Base-by-base conservation (phyloP, 2,888 invertebrate species). In the Fabriciana adippe region DNA sequence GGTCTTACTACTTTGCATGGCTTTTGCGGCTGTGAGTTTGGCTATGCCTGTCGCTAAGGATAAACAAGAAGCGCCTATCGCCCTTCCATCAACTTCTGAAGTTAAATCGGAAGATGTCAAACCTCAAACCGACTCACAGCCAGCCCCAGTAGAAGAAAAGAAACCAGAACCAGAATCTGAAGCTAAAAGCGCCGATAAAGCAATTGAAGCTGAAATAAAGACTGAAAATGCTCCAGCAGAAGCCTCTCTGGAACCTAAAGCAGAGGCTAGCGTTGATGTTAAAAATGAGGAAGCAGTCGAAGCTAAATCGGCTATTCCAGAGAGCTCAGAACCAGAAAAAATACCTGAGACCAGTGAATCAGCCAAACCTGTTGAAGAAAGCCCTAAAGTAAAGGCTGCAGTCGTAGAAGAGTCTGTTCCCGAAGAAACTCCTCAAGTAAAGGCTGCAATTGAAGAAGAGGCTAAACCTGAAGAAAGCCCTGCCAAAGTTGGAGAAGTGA, bases 31-130 rank as follows among this genome's bases (percentile, higher is more conserved):
- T 82, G 93, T 84, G 82, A 93, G 82, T 85, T 78, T 93, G 78
- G 93, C 94, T 51, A 94, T 94, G 93, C 95, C 95, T 61, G 87
- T 95, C 55, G 94, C 94, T 51, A 94, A 95, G 68, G 88, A 73
- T 55, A 73, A 73, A 48, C 77, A 80, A 60, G 83, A 83, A 31
- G 82, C 79, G 65, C 81, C 82, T 76, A 79, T 79, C 56, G 74
- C 75, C 59, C 77, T 80, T 35, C 75, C 73, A 26, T 72, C 75
- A 13, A 74, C 74, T 16, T 66, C 75, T 31, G 79, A 76, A 69
- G 66, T 77, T 1, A 82, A 82, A 68, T 55, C 74, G 21, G 85
- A 82, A 5, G 80, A 76, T 26, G 64, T 70, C 5, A 73, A 77
- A 60, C 77, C 79, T 26, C 76, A 83, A 67, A 76, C 78, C 63